phyloP scores from a whole-genome alignment of 1,140 invertebrate species.

The Anagrus nilaparvatae region DNA sequence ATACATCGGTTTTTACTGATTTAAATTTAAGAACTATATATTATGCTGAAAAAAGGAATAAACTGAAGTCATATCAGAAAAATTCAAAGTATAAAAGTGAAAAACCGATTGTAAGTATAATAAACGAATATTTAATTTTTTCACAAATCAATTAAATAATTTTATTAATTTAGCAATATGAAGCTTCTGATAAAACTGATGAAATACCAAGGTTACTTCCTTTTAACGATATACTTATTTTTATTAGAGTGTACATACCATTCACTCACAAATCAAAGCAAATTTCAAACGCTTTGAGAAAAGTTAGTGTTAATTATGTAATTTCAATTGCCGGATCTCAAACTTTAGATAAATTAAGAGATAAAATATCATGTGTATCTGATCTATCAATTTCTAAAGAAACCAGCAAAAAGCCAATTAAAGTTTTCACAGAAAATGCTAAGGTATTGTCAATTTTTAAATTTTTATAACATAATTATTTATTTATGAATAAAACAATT shows the following conservation, averaged over 20 bases:
- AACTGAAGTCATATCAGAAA: slow-evolving; percentile 13
- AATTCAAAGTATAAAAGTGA: slow-evolving; percentile 12
- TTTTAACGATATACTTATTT: slow-evolving; percentile 9
- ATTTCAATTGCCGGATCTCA: slow-evolving; percentile 53
- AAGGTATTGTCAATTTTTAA: slow-evolving; percentile 37
- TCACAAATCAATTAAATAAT: background rate
- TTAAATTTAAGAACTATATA: slow-evolving; percentile 12
- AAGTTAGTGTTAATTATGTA: slow-evolving; percentile 44
- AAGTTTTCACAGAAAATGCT: slow-evolving; percentile 30
- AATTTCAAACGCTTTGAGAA: slow-evolving; percentile 12
- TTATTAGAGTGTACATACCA: slow-evolving; percentile 10
- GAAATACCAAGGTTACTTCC: background rate
- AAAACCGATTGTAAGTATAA: slow-evolving; percentile 12
- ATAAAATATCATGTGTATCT: slow-evolving; percentile 57
- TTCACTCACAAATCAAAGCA: slow-evolving; percentile 12
- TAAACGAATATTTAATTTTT: background rate
- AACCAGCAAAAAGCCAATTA: slow-evolving; percentile 47
- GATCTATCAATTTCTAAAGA: slow-evolving; percentile 53
- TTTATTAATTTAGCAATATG: slow-evolving; percentile 8
- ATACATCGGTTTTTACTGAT: slow-evolving; percentile 13
- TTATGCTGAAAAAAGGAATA: background rate
- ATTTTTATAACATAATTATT: background rate
- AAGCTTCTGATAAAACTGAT: background rate
- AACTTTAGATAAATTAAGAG: slow-evolving; percentile 51
- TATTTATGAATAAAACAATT: slow-evolving; percentile 4